phyloP scores from a whole-genome alignment of 2,113 vertebrate species.

The Atrichornis clamosus region DNA sequence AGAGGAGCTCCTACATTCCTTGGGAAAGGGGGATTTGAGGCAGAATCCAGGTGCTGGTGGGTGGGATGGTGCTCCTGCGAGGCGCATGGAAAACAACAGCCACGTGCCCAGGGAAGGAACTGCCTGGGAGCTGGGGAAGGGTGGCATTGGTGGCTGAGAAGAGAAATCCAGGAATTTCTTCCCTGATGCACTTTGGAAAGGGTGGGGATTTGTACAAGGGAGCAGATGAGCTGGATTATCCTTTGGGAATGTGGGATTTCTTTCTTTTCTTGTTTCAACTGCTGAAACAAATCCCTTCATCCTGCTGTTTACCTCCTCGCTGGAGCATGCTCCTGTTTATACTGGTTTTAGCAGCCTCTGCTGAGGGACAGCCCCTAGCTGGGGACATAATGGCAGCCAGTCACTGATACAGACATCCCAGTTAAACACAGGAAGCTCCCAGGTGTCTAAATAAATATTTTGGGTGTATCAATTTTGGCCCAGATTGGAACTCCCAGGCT shows the following conservation, averaged over 20 bases:
- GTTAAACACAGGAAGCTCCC: neutral
- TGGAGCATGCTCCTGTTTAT: neutral
- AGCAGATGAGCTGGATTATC: neutral
- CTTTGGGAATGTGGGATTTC: neutral
- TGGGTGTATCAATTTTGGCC: neutral
- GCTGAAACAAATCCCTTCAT: neutral
- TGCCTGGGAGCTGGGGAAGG: neutral
- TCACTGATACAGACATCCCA: neutral
- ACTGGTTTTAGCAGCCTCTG: neutral
- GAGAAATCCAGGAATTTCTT: neutral
- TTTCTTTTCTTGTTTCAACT: neutral
- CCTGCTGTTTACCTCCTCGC: neutral
- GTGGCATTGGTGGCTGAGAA: neutral
- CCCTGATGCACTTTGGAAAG: conserved; percentile 46
- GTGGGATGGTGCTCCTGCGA: neutral
- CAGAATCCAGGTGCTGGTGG: neutral
- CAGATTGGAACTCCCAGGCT: neutral
- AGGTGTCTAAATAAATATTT: neutral
- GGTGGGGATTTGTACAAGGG: neutral
- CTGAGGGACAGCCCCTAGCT: neutral
- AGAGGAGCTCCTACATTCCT: rapidly evolving
- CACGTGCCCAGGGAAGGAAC: neutral
- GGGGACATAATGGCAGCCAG: neutral
- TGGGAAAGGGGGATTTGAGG: neutral
- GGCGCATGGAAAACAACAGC: rapidly evolving